Percentiles rank a stretch among this genome's conserved stretches.
These are phyloP conservation scores for Notodonta dromedarius DNA, from an alignment of 2,888 invertebrate genomes.

Conservation along the genomic window DNA sequence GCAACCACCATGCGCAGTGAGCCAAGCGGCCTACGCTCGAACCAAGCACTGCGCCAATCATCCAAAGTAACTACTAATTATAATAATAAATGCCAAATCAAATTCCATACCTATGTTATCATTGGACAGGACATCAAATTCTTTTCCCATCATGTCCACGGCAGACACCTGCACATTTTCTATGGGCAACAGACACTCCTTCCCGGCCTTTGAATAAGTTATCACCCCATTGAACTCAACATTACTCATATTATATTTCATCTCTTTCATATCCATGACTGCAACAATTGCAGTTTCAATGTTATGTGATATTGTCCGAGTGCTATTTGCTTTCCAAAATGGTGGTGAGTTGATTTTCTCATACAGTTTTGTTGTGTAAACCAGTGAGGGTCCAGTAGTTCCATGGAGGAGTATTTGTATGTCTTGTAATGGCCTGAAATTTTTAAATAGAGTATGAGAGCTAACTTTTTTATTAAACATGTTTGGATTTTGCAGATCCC, in stretches of 20 bases:
- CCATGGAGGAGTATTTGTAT: constrained; percentile 57
- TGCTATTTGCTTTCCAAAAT: constrained; percentile 52
- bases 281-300: constrained; percentile 45
- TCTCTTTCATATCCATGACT: constrained; percentile 55
- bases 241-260: constrained; percentile 47
- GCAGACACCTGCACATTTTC: constrained; percentile 56
- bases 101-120: constrained; percentile 40
- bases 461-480: no score
- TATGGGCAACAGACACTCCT: constrained; percentile 57
- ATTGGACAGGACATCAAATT: constrained; percentile 59
- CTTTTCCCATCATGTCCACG: constrained; percentile 51
- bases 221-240: constrained; percentile 61
- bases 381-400: constrained; percentile 39
- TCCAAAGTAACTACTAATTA: no score
- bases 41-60: no score
- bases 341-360: constrained; percentile 41
- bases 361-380: constrained; percentile 65
- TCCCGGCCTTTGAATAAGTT: constrained; percentile 47
- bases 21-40: no score
- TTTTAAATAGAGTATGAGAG: constrained; percentile 1
- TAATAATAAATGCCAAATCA: not conserved
- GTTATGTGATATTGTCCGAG: constrained; percentile 36
- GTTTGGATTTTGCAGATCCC: no score
- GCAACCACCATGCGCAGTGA: no score
- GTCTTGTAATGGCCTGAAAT: constrained; percentile 61